These are phyloP conservation scores for Aphyosemion australe DNA, from an alignment of 2,113 vertebrate species.

Conservation along the genomic window DNA sequence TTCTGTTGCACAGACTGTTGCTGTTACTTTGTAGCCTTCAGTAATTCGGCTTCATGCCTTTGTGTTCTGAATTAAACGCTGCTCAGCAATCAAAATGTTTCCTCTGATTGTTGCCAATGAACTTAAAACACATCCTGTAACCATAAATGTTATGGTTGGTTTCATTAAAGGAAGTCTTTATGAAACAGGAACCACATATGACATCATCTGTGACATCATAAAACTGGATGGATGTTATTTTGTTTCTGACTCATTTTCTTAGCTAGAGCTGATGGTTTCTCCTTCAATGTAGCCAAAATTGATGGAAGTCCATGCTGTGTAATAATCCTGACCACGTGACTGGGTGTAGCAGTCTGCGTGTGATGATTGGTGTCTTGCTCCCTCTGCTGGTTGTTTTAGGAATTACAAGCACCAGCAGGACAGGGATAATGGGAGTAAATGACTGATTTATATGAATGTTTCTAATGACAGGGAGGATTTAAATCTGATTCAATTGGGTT, in stretches of 20 bases:
- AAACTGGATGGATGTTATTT: background rate
- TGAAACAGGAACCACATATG: too few relatives aligned
- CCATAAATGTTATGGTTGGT: too few relatives aligned
- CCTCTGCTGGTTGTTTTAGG: conserved; percentile 57
- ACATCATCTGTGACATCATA: background rate
- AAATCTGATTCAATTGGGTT: background rate
- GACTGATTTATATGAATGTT: background rate
- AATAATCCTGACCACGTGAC: conserved; percentile 1
- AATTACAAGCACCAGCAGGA: conserved; percentile 4
- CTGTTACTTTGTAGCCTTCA: conserved; percentile 35
- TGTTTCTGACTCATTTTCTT: background rate
- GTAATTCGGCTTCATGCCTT: conserved; percentile 34
- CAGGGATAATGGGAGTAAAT: too few relatives aligned
- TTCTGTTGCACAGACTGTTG: conserved; percentile 59
- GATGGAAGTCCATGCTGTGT: conserved; percentile 4
- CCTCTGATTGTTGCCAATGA: conserved; percentile 19
- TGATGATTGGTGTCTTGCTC: conserved; percentile 14
- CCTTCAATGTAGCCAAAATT: background rate
- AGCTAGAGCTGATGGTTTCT: background rate
- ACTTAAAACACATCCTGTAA: background rate
- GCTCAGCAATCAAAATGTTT: conserved; percentile 58
- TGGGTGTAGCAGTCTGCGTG: background rate
- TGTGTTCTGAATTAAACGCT: conserved; percentile 63
- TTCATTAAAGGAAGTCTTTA: too few relatives aligned
- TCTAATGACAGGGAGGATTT: background rate